Base-by-base conservation (phyloP, 2,113 vertebrate genomes). In the Lipophrys pholis region DNA sequence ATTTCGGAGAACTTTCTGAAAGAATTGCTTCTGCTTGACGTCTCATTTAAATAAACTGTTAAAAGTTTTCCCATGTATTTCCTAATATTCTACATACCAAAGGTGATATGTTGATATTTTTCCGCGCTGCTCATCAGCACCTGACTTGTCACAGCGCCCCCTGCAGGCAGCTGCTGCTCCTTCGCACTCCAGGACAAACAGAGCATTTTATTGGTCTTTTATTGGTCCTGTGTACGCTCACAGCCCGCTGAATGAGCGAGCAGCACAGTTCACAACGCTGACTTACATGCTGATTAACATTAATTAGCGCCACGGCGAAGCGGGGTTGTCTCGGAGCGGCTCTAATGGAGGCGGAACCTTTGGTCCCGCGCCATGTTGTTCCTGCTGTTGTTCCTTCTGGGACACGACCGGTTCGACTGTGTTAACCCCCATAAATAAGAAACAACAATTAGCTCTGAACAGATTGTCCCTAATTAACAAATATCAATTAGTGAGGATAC, bases 401-500 rank as follows among this genome's bases (percentile, higher is more conserved):
- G 90, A 64, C 53, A 84, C 91, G 96, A 95, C 41, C 91, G 90
- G 91, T 69, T 14, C 3, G 53, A 91, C 39, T 69, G 38, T 43
- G 55, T 74, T 55, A 79, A 85, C 77, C 53, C 12, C 14, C 51
- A 74, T 87, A 81, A 85, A 74, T 71, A 54, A 70, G 12, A 78
- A 83, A 89, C 76, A 70, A 76, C 48, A 80, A 83, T 87, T 78
- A 89, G 42, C 52, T 11, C 12, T 41, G 57, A 30, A 30, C 21
- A 30, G 21, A 30, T 4, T 30, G 21, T 30, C 42, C 2, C 38
- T 69, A 82, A 85, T 94, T 95, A 95, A 91, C 90, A 84, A 84
- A 92, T 73, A 96, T 95, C 93, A 96, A 96, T 96, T 97, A 96
- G 87, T 82, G 81, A 93, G 21, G 21, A n/a, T n/a, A n/a, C 21